Evolutionary conservation across 2,888 invertebrate species (phyloP).

Genomic region (Yponomeuta evonymella): DNA sequence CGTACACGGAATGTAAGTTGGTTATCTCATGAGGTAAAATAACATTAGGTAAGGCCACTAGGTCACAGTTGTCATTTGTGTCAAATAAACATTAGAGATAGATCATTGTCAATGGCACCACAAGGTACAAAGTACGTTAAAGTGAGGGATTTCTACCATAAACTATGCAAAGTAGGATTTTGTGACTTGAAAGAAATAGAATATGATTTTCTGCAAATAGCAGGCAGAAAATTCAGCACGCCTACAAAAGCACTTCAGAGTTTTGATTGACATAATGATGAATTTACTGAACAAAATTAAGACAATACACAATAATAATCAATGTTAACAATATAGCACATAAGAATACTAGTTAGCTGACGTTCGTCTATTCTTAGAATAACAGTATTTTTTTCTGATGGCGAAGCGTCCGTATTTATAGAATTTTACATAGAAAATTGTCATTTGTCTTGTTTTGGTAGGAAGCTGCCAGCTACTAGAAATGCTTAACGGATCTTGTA

Average conservation of each 20-base stretch:
- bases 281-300: too few species aligned
- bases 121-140: not conserved
- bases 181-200: not conserved
- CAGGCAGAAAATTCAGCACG: not conserved
- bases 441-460: too few species aligned
- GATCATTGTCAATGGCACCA: not conserved
- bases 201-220: not conserved
- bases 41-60: not conserved
- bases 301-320: not conserved
- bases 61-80: not conserved
- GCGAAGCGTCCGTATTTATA: not conserved
- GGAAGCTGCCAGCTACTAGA: too few species aligned
- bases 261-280: not conserved
- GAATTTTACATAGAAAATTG: too few species aligned
- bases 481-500: too few species aligned
- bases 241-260: not conserved
- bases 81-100: slow-evolving; percentile 2
- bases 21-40: slow-evolving; percentile 8
- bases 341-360: not conserved
- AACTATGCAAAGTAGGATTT: not conserved
- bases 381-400: not conserved
- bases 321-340: not conserved
- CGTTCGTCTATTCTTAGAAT: not conserved
- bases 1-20: slow-evolving; percentile 8
- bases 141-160: not conserved